Evolutionary conservation across 64 coral and sea anemone genomes (phyloP), one percentile per base, ranked within the genome.

Genomic region (Porites lutea): DNA sequence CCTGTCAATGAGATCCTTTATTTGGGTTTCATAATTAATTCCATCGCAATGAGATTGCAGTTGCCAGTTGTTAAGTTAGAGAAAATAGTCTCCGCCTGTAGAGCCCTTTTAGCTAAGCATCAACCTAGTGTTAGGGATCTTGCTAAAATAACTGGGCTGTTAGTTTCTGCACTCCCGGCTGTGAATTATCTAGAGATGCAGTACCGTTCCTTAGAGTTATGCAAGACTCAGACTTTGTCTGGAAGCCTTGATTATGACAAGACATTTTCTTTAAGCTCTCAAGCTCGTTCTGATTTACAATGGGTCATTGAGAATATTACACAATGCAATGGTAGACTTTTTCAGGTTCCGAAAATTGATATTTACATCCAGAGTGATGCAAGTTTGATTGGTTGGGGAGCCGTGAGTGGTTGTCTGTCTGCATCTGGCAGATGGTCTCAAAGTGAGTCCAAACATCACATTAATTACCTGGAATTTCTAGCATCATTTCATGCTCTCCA

Each of bases 121-220:
- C 21, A 19, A 6, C 88, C 80, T 37, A 14, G 22, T 74, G 88
- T 95, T 19, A 79, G 94, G 47, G 50, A 88, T 22, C 62, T 95
- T 59, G 53, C 53, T 55, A 5, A 55, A 5, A 0, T 55, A 55
- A 11, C 53, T 7, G 53, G 53, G 5, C 11, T 55, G 53, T 7
- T 96, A 23, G 94, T 96, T 2, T 96, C 94, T 14, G 90, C 94
- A 4, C 76, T 96, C 27, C 94, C 83, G 2, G 90, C 86, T 71
- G 82, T 96, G 8, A 88, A 77, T 58, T 92, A 87, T 91, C 48
- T 95, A 22, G 46, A 61, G 27, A 12, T 81, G 0, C 63, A 87
- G 55, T 91, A 95, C n/a, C 57, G 89, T 21, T 96, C 89, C 58
- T 77, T 92, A 66, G 89, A 96, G 46, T 46, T 88, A 9, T 88